Evolutionary conservation across 2,797 vertebrate species (phyloP), one percentile per base, ranked within the genome.

Genomic region (Gymnodraco acuticeps): DNA sequence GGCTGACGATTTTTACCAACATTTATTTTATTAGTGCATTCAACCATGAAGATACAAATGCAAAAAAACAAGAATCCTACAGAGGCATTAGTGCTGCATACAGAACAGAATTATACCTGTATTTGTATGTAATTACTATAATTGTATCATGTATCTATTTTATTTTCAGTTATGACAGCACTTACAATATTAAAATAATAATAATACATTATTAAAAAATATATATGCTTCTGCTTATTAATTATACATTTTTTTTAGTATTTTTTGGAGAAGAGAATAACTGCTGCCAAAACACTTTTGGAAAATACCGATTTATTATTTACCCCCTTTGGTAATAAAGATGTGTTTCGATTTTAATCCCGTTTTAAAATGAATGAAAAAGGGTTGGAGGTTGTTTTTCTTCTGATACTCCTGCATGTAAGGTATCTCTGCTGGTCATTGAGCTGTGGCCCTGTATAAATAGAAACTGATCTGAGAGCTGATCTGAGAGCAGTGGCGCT

Each of bases 391-490:
- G 33, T 38, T 38, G 33, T 38, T 38, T 6, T 43, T 33, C 5
- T 66, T 48, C 27, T 48, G 38, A 73, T 17, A 52, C 10, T 47
- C 27, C 47, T 50, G 46, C 50, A 61, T 69, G 38, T 69, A 31
- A 70, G 72, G 69, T 54, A 84, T 77, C 62, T 70, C 53, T 23
- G 50, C 68, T 61, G 74, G 81, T 64, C 73, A 78, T 15, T 48
- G 70, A 70, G 76, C 64, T 72, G 55, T 53, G n/a, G 73, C 43
- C 50, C 43, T 12, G 31, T 84, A 82, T 84, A 81, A 86, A 90
- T 81, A 90, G 79, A 89, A 83, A 73, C 71, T 69, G 86, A 88
- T 87, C 75, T 84, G 81, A 64, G 73, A 73, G 78, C 86, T 89
- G 70, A 83, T 87, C 81, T 83, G 73, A 75, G 75, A 83, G 77